Conservation (phyloP, 2,113 vertebrate genomes). For the Hippocampus abdominalis region DNA sequence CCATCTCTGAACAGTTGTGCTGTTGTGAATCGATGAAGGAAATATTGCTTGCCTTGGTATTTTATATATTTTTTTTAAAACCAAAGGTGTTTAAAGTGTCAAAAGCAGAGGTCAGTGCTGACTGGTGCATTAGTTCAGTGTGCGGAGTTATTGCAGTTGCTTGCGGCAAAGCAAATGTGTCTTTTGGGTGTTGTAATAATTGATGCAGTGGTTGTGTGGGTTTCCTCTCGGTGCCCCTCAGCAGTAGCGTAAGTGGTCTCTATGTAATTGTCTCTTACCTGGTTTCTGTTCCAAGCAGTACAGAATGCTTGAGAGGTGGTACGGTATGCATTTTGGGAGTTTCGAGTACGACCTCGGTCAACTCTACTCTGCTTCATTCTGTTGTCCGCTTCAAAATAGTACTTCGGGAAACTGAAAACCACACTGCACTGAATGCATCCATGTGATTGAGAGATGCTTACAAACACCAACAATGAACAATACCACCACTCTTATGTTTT, state of each 20-base stretch:
- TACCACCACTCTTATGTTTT: too few species aligned
- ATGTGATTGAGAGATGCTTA: too few species aligned
- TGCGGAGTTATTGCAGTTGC: not conserved
- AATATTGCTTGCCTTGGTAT: not conserved
- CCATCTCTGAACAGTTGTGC: not conserved
- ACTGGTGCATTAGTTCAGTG: not conserved
- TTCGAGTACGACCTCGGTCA: not conserved
- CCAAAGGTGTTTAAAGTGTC: not conserved
- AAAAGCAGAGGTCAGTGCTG: not conserved
- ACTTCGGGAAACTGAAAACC: too few species aligned
- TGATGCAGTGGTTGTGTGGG: not conserved
- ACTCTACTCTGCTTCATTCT: not conserved
- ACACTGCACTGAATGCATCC: too few species aligned
- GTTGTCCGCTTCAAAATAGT: not conserved
- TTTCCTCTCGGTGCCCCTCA: not conserved
- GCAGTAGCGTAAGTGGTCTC: not conserved
- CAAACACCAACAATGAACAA: too few species aligned
- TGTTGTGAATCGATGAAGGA: not conserved
- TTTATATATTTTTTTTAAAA: not conserved
- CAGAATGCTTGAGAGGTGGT: not conserved
- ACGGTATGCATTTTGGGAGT: not conserved
- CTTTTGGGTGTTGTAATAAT: not conserved
- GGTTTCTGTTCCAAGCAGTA: not conserved
- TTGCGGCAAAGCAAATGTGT: not conserved
- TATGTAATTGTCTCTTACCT: not conserved